Evolutionary conservation across 2,797 vertebrate genomes (phyloP).

Genomic region (Bradypodion ventrale): DNA sequence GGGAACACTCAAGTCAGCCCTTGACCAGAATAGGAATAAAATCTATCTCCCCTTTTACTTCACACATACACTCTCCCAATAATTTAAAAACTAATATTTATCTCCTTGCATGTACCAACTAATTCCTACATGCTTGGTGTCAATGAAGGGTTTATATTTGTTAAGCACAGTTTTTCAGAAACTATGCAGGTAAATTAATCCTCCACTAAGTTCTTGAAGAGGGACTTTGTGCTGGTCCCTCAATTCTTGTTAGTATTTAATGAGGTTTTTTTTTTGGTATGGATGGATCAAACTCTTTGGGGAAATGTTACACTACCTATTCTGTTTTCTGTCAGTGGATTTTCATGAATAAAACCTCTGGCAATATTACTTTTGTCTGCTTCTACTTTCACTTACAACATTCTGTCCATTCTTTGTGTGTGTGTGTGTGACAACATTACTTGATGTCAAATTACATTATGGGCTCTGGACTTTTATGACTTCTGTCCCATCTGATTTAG

Average conservation of each 20-base stretch:
- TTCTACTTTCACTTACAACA: neutral
- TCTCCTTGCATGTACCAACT: slow-evolving; percentile 2
- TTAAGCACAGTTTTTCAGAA: neutral
- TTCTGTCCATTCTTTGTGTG: neutral
- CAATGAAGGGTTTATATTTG: neutral
- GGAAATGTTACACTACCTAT: neutral
- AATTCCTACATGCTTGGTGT: neutral
- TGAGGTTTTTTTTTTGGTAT: neutral
- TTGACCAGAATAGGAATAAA: slow-evolving; percentile 70
- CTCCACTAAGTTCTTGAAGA: neutral
- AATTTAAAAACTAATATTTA: slow-evolving; percentile 12
- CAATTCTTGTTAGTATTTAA: neutral
- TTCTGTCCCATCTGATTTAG: neutral
- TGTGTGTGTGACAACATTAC: neutral
- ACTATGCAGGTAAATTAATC: neutral
- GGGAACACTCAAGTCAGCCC: slow-evolving; percentile 74
- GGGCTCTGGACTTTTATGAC: neutral
- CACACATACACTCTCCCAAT: neutral
- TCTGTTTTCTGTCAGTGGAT: neutral
- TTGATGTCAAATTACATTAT: neutral
- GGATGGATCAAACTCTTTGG: neutral
- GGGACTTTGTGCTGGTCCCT: neutral
- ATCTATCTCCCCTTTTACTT: slow-evolving; percentile 50
- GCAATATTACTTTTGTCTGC: neutral
- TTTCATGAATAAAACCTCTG: neutral